These are phyloP conservation scores for Hypomecis atomaria DNA, from an alignment of 2,888 invertebrate species.

Conservation along the genomic window DNA sequence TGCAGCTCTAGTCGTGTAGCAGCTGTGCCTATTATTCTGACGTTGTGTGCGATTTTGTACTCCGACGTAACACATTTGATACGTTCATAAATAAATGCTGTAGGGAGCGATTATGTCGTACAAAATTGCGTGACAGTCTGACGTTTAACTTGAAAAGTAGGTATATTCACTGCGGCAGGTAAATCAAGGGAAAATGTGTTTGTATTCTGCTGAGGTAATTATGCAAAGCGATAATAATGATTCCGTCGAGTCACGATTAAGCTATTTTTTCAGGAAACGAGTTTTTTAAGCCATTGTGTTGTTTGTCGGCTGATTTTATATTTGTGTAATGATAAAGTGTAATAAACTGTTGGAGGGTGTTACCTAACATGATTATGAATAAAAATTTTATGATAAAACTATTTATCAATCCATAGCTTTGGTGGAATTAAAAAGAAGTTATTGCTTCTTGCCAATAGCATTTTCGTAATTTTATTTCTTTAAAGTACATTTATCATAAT, in stretches of 20 bases:
- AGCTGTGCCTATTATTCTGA: conserved; percentile 81
- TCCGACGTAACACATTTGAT: conserved; percentile 58
- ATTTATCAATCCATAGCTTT: no score
- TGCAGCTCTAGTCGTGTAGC: conserved; percentile 67
- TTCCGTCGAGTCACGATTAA: conserved; percentile 63
- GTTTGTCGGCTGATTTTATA: conserved; percentile 39
- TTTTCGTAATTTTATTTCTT: no score
- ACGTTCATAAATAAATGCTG: conserved; percentile 48
- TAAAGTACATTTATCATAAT: no score
- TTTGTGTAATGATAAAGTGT: conserved; percentile 25
- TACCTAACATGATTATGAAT: no score
- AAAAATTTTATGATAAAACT: no score
- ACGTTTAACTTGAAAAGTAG: conserved; percentile 66
- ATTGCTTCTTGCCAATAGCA: no score
- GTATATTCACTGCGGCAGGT: conserved; percentile 51
- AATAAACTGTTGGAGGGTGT: background rate
- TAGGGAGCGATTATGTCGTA: conserved; percentile 61
- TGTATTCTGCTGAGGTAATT: conserved; percentile 65
- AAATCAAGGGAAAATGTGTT: conserved; percentile 61
- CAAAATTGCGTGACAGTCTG: conserved; percentile 69
- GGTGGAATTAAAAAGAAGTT: no score
- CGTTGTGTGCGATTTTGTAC: conserved; percentile 68
- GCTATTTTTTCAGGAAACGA: conserved; percentile 50
- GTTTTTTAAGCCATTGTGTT: conserved; percentile 43
- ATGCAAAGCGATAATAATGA: conserved; percentile 64